A percentile compares a stretch with the other conserved stretches of the same genome.
Conservation (phyloP, 2,797 vertebrate genomes). For the Coregonus suidteri region DNA sequence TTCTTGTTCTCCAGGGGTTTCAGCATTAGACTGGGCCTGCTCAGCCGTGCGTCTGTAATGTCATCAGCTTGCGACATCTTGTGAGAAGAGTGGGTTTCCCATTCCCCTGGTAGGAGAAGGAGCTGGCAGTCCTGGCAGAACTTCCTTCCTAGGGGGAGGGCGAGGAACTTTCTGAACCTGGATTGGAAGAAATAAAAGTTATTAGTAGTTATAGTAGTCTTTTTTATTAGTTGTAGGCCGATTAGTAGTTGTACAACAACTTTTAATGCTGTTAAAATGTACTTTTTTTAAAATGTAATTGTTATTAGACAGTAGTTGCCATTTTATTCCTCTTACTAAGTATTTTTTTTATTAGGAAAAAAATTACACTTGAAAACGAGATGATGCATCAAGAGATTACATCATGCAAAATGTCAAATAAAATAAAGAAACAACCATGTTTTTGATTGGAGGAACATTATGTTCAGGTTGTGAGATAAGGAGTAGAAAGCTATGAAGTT, state of each 20-base stretch:
- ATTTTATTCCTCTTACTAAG: too few relatives aligned
- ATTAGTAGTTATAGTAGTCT: too few relatives aligned
- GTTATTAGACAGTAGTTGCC: too few relatives aligned
- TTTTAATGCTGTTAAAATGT: not conserved
- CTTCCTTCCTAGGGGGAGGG: conserved; percentile 73
- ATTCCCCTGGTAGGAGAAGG: conserved; percentile 80
- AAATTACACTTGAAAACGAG: too few relatives aligned
- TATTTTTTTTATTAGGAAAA: too few relatives aligned
- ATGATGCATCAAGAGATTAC: too few relatives aligned
- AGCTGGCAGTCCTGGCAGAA: conserved; percentile 90
- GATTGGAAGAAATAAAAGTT: conserved; percentile 11
- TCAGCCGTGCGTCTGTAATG: conserved; percentile 75
- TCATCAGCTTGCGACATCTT: conserved; percentile 45
- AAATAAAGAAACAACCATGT: not conserved
- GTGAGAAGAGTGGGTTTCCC: conserved; percentile 74
- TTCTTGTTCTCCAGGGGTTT: conserved; percentile 91
- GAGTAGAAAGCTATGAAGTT: not conserved
- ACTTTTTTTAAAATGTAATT: too few relatives aligned
- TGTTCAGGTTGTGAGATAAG: not conserved
- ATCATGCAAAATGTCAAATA: too few relatives aligned
- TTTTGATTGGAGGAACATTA: not conserved
- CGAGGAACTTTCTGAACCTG: conserved; percentile 82
- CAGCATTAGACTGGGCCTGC: conserved; percentile 84
- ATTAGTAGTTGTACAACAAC: too few relatives aligned
- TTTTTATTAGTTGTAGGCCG: too few relatives aligned